Evolutionary conservation across 2,888 invertebrate genomes (phyloP).

Genomic region (Neoascia interrupta): DNA sequence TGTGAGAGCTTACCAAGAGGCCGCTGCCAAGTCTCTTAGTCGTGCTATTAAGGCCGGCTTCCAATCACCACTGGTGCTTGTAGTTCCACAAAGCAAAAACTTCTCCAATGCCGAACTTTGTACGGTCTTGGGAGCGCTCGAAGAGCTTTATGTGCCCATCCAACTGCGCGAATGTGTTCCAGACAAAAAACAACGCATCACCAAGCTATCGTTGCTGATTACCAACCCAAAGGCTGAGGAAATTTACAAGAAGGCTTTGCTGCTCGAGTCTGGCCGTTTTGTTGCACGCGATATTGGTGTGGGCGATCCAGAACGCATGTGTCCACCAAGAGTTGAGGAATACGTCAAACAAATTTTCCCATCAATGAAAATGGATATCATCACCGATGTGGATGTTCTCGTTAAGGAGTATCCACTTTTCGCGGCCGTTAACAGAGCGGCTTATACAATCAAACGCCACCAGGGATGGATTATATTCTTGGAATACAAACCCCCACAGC

Average conservation of each 20-base stretch:
- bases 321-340: slow-evolving; percentile 87
- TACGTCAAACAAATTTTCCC: slow-evolving; percentile 85
- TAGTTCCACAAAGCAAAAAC: slow-evolving; percentile 84
- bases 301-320: slow-evolving; percentile 94
- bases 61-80: slow-evolving; percentile 87
- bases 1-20: slow-evolving; percentile 86
- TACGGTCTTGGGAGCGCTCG: slow-evolving; percentile 90
- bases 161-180: slow-evolving; percentile 89
- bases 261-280: slow-evolving; percentile 87
- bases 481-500: slow-evolving; percentile 86
- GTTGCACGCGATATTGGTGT: slow-evolving; percentile 84
- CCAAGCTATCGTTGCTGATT: slow-evolving; percentile 83
- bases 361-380: slow-evolving; percentile 83
- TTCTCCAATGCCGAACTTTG: slow-evolving; percentile 90
- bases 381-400: slow-evolving; percentile 83
- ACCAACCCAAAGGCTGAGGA: slow-evolving; percentile 81
- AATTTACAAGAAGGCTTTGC: slow-evolving; percentile 83
- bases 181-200: slow-evolving; percentile 82
- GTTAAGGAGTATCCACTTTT: slow-evolving; percentile 90
- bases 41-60: slow-evolving; percentile 91
- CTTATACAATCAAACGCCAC: slow-evolving; percentile 85
- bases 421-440: slow-evolving; percentile 89
- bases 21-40: slow-evolving; percentile 87
- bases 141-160: slow-evolving; percentile 93
- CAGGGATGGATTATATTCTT: slow-evolving; percentile 88